Conservation (phyloP, 1,140 invertebrate species). For the Formica selysi region DNA sequence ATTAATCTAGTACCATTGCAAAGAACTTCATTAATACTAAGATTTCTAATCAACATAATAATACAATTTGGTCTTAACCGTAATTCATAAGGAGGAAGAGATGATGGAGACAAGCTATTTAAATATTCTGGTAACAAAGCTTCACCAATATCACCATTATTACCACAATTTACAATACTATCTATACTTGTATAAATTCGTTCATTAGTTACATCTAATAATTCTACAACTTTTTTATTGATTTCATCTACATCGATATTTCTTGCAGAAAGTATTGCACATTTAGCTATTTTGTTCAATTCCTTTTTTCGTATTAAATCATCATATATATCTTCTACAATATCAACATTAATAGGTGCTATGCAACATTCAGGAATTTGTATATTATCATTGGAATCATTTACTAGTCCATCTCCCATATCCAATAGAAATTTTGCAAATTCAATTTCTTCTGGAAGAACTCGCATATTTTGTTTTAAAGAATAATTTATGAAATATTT, state of each 20-base stretch:
- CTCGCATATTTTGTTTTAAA: constrained; percentile 2
- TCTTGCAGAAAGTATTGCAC: background rate
- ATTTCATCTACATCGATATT: background rate
- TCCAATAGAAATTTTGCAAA: constrained; percentile 5
- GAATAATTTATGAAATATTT: background rate
- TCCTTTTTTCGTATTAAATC: constrained; percentile 6
- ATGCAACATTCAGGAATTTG: constrained; percentile 10
- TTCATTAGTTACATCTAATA: background rate
- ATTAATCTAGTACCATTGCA: no score
- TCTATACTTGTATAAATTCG: background rate
- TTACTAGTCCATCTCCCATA: background rate
- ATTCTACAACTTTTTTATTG: background rate
- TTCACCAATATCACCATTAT: background rate
- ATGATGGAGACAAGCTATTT: background rate
- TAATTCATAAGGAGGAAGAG: no score
- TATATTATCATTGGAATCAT: constrained; percentile 19
- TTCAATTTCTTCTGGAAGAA: constrained; percentile 3
- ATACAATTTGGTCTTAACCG: no score
- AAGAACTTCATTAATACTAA: no score
- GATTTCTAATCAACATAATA: no score
- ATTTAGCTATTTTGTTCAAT: background rate
- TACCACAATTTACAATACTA: background rate
- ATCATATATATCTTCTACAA: background rate
- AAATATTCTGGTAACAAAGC: background rate
- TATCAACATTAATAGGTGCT: constrained; percentile 2